Conservation (phyloP, 2,797 vertebrate species). For the Lacerta viridis region DNA sequence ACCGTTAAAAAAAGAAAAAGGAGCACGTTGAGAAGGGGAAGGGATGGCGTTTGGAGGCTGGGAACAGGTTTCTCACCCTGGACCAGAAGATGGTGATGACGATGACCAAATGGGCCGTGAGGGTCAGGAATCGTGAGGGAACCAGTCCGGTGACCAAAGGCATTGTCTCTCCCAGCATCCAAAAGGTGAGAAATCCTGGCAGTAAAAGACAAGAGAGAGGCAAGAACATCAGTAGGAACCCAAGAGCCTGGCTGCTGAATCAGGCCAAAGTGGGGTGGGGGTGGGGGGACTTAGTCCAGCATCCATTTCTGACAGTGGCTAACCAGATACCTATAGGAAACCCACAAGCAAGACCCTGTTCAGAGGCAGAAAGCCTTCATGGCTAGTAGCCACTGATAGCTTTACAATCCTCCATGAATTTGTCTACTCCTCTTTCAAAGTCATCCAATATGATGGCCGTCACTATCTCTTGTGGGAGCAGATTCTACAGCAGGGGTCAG, state of each 20-base stretch:
- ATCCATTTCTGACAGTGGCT: no score
- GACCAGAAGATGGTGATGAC: conserved; percentile 93
- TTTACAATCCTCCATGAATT: no score
- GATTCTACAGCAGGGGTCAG: no score
- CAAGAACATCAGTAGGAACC: neutral
- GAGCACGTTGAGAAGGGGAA: neutral
- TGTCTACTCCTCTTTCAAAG: no score
- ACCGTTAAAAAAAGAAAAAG: no score
- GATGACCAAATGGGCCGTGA: conserved; percentile 89
- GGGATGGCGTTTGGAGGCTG: neutral
- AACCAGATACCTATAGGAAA: no score
- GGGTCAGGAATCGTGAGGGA: conserved; percentile 89
- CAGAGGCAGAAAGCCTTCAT: no score
- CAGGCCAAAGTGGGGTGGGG: no score
- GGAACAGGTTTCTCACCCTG: conserved; percentile 80
- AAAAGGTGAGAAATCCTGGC: neutral
- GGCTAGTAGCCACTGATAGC: no score
- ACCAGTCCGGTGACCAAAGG: conserved; percentile 83
- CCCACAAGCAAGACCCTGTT: no score
- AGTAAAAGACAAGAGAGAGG: neutral
- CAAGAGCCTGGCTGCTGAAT: no score
- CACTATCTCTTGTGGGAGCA: neutral
- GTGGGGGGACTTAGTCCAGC: no score
- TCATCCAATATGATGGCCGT: neutral
- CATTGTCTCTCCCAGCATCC: conserved; percentile 73